Evolutionary conservation across 2,113 vertebrate species (phyloP), one percentile per base, ranked within the genome.

Genomic region (Hemiscyllium ocellatum): DNA sequence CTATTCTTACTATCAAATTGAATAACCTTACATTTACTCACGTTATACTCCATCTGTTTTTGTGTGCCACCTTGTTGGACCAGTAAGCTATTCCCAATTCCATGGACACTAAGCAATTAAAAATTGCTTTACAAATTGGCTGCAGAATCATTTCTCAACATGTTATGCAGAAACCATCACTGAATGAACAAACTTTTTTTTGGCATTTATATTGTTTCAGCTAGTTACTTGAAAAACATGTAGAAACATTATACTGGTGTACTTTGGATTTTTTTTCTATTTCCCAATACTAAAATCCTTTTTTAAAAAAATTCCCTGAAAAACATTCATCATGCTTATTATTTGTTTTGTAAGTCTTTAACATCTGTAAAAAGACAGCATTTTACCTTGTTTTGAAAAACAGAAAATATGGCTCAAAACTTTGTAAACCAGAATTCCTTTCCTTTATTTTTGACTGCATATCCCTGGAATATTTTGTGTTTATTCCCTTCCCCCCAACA

Each of bases 151-250:
- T 33, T 90, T 90, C 87, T 56, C 52, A 90, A 90, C 56, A 90
- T 8, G 26, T 89, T 80, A 2, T 80, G n/a, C 17, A 83, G 37
- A 83, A 19, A 42, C 52, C 56, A n/a, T 4, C 15, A 56, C 87
- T 61, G 56, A n/a, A 65, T 65, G 61, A 91, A 91, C 52, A 33
- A 61, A 91, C 87, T 76, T 52, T 91, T 87, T 89, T 90, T 61
- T 65, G 26, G 33, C 29, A 20, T 65, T 91, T 65, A 65, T 19
- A n/a, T 65, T 91, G 56, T 65, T 65, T 65, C 29, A n/a, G 56
- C 33, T 61, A 19, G 4, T 91, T 65, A 91, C 65, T 50, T 19
- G 56, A 91, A 89, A 91, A 91, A 15, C n/a, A 65, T 65, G 17
- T 33, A 5, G 29, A 52, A 33, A 90, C 29, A 90, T 90, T 61